Conservation (phyloP, 2,113 vertebrate genomes). For the Sigmodon hispidus region DNA sequence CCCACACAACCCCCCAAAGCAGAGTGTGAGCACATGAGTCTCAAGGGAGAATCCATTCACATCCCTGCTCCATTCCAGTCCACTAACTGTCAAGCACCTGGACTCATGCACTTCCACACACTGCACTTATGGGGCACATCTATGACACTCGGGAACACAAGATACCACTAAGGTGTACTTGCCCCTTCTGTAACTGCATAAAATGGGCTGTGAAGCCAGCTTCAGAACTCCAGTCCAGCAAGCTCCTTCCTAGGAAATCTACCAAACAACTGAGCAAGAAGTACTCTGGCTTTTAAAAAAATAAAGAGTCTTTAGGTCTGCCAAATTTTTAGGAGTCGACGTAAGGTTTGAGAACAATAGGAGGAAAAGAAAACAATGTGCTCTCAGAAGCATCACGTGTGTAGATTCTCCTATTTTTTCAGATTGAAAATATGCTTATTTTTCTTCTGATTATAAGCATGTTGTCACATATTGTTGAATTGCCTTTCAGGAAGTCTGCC, state of each 20-base stretch:
- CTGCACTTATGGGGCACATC: not conserved
- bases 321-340: constrained; percentile 56
- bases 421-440: constrained; percentile 50
- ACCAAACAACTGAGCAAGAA: constrained; percentile 21
- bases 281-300: not conserved
- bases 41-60: not conserved
- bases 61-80: not conserved
- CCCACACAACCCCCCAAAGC: not conserved
- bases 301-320: constrained; percentile 25
- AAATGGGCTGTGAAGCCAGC: not conserved
- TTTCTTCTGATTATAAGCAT: constrained; percentile 59
- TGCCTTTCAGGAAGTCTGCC: constrained; percentile 46
- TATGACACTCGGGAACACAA: not conserved
- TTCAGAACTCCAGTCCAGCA: constrained; percentile 7
- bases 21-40: not conserved
- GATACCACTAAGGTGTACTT: not conserved
- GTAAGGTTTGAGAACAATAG: constrained; percentile 68
- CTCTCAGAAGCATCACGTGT: constrained; percentile 49
- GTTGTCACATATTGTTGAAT: not conserved
- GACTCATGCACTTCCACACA: not conserved
- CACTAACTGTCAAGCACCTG: not conserved
- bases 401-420: constrained; percentile 50
- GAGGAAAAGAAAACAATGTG: constrained; percentile 72
- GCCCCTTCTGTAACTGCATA: not conserved
- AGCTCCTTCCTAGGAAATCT: constrained; percentile 39